These are phyloP conservation scores for Misgurnus mizolepis DNA, from an alignment of 2,113 vertebrate genomes.

Conservation along the genomic window DNA sequence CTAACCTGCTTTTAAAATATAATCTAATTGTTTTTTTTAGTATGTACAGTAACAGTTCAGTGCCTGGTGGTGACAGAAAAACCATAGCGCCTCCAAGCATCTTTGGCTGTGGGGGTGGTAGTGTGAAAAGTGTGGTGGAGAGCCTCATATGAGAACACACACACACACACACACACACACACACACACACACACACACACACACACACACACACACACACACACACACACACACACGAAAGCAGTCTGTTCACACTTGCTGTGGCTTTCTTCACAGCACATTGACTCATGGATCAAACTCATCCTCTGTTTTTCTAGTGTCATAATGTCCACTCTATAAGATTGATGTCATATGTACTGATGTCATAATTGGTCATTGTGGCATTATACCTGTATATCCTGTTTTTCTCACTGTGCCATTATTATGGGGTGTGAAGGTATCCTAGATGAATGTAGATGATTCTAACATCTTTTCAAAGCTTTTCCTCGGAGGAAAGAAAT, in stretches of 20 bases:
- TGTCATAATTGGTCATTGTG: neutral
- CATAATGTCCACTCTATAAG: constrained; percentile 11
- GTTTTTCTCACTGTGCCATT: neutral
- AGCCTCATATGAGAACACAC: constrained; percentile 45
- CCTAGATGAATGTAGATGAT: too few relatives aligned
- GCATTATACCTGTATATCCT: neutral
- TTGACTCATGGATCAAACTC: constrained; percentile 49
- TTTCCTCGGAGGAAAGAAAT: too few relatives aligned
- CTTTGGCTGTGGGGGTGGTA: constrained; percentile 55
- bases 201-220: neutral
- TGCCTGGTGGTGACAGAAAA: constrained; percentile 39
- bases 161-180: constrained; percentile 15
- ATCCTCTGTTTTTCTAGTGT: constrained; percentile 23
- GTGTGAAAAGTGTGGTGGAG: constrained; percentile 52
- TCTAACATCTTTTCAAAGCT: too few relatives aligned
- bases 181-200: constrained; percentile 28
- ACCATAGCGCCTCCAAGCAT: constrained; percentile 20
- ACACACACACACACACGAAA: neutral
- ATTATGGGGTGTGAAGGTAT: too few relatives aligned
- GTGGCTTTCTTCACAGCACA: constrained; percentile 41
- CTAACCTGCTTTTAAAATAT: too few relatives aligned
- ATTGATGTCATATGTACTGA: constrained; percentile 1
- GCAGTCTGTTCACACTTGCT: constrained; percentile 48
- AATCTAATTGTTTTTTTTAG: constrained; percentile 16
- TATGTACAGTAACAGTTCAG: constrained; percentile 23